Base-by-base conservation (phyloP, 2,797 vertebrate species). In the Adelosebastes latens region DNA sequence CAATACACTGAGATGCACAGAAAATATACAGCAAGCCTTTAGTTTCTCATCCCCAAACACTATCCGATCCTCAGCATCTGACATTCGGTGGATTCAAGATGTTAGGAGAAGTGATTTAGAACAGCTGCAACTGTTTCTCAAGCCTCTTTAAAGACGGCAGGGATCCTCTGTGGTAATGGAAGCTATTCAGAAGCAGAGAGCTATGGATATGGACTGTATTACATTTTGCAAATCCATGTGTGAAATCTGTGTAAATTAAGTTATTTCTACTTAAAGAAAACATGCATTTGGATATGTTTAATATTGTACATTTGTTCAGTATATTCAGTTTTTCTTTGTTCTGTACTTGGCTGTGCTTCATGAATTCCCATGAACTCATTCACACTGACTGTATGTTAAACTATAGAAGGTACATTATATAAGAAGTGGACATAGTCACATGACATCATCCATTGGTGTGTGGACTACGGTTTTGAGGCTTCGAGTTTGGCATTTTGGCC, bases 81-180 rank as follows among this genome's bases (percentile, higher is more conserved):
- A 76, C 63, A 64, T 52, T 56, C 81, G 27, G 78, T 59, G 76
- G 75, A 32, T 82, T 86, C 72, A 72, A 69, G 31, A 83, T 80
- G 83, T 78, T 75, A 39, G 2, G 65, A 66, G 70, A 70, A 32
- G 70, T 62, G 80, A 88, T 88, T 81, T 36, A 71, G 34, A 93
- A 79, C 91, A 94, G 88, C 82, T 92, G 88, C 65, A 69, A 58
- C 39, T 61, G 75, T 81, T 88, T 81, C 65, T 72, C 55, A 52
- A 63, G 81, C 25, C 42, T 72, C 80, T 85, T 76, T 65, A 82
- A 69, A 81, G 72, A 52, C 18, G 0, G 9, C 52, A 10, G 2
- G 3, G 52, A 72, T 82, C 73, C 74, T 85, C 31, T 66, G 87
- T 69, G 79, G 25, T 53, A 55, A 49, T 61, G 13, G 25, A 66